A percentile compares a stretch with the other conserved stretches of the same genome.
Evolutionary conservation across 2,113 vertebrate genomes (phyloP).

Genomic region (Tragulus kanchil): DNA sequence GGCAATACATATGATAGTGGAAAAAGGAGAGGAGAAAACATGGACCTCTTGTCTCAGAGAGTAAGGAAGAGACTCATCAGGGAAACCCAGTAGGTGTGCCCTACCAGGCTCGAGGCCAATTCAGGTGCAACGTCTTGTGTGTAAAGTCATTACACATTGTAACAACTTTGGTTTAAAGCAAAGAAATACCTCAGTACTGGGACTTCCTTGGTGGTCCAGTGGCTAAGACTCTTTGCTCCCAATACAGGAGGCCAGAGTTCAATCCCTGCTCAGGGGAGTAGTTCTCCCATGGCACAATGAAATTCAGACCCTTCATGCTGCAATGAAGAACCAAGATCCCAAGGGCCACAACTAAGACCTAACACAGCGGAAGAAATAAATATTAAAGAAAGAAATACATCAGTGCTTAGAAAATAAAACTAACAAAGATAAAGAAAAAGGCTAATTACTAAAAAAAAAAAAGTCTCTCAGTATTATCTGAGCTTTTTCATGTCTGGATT

Average conservation of each 20-base stretch:
- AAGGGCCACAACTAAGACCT: background rate
- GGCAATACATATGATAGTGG: too few relatives aligned
- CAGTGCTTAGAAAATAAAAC: background rate
- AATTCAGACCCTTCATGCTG: background rate
- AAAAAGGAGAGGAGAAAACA: background rate
- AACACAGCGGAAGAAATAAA: background rate
- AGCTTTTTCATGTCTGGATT: background rate
- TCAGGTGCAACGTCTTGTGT: background rate
- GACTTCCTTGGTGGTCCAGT: background rate
- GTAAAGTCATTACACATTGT: background rate
- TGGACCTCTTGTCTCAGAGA: background rate
- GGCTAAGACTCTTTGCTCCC: background rate
- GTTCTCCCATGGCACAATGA: background rate
- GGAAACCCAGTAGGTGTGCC: background rate
- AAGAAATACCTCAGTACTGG: background rate
- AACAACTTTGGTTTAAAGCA: background rate
- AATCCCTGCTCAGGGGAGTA: background rate
- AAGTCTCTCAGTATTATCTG: background rate
- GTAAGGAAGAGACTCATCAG: background rate
- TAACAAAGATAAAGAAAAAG: background rate
- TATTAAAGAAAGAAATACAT: background rate
- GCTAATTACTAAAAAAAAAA: background rate
- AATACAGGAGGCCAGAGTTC: background rate
- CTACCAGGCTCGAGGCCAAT: background rate
- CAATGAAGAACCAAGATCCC: background rate